A percentile compares a stretch with the other conserved stretches of the same genome.
Conservation (phyloP, 2,113 vertebrate species). For the Dolichallabes microphthalmus region DNA sequence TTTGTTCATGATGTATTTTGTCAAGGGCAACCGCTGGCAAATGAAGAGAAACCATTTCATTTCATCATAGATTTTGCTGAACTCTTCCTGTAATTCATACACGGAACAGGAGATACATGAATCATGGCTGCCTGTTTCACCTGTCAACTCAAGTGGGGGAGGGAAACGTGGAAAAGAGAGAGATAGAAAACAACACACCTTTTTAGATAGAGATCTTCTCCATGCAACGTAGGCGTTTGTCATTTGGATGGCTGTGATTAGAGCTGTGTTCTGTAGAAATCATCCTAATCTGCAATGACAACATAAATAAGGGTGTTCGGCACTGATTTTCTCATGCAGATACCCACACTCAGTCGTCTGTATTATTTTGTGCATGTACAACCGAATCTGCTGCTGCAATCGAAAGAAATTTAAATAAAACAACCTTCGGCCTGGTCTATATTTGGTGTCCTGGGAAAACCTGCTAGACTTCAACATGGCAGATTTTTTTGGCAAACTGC, state of each 20-base stretch:
- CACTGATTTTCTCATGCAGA: conserved; percentile 29
- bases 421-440: not conserved
- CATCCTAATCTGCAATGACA: conserved; percentile 38
- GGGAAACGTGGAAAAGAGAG: not conserved
- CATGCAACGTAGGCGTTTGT: conserved; percentile 22
- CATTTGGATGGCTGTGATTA: conserved; percentile 12
- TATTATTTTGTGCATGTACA: not conserved
- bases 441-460: not conserved
- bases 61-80: conserved; percentile 4
- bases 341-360: not conserved
- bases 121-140: conserved; percentile 45
- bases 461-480: not conserved
- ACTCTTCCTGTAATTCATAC: conserved; percentile 37
- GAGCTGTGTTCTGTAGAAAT: conserved; percentile 39
- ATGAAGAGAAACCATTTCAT: conserved; percentile 16
- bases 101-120: conserved; percentile 19
- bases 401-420: not conserved
- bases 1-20: conserved; percentile 1
- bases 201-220: conserved; percentile 50
- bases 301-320: conserved; percentile 43
- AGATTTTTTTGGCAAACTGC: not conserved
- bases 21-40: not conserved
- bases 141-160: conserved; percentile 26
- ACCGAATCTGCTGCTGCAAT: not conserved
- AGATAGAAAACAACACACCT: conserved; percentile 27